phyloP scores from a whole-genome alignment of 2,888 invertebrate genomes.

The Encarsia formosa region DNA sequence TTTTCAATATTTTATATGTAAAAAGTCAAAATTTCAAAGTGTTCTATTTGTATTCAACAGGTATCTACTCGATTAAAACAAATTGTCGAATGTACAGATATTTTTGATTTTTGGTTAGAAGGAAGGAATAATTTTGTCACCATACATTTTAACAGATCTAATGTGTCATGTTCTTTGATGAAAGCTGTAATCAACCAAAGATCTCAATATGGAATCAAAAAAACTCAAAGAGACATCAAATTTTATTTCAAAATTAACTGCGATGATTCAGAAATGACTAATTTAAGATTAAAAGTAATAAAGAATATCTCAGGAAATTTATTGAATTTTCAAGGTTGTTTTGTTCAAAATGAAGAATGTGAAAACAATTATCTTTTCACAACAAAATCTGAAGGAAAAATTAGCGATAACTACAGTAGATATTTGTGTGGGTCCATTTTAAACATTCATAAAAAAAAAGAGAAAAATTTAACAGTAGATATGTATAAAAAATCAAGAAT shows the following conservation, averaged over 20 bases:
- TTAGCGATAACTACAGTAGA: slow-evolving; percentile 34
- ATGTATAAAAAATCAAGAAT: slow-evolving; percentile 50
- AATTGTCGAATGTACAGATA: too few relatives aligned
- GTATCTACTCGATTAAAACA: too few relatives aligned
- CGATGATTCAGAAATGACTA: slow-evolving; percentile 41
- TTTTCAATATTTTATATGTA: too few relatives aligned
- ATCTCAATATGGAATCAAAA: slow-evolving; percentile 40
- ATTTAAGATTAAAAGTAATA: slow-evolving; percentile 48
- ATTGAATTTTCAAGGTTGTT: slow-evolving; percentile 38
- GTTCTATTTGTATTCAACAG: too few relatives aligned
- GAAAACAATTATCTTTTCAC: slow-evolving; percentile 48
- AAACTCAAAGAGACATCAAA: slow-evolving; percentile 9
- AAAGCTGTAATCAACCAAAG: slow-evolving; percentile 35
- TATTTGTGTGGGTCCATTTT: slow-evolving; percentile 60
- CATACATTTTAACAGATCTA: slow-evolving; percentile 8
- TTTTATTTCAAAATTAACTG: slow-evolving; percentile 35
- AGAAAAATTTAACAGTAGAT: slow-evolving; percentile 51
- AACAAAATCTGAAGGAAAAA: slow-evolving; percentile 50
- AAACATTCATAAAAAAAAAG: slow-evolving; percentile 58
- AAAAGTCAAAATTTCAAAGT: too few relatives aligned
- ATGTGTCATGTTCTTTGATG: slow-evolving; percentile 33
- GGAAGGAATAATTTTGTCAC: background rate
- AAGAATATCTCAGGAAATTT: slow-evolving; percentile 47
- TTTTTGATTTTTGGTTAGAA: too few relatives aligned
- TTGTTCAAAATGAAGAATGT: slow-evolving; percentile 36